Evolutionary conservation across 2,113 vertebrate species (phyloP), one percentile per base, ranked within the genome.

Genomic region (Daphoenositta chrysoptera): DNA sequence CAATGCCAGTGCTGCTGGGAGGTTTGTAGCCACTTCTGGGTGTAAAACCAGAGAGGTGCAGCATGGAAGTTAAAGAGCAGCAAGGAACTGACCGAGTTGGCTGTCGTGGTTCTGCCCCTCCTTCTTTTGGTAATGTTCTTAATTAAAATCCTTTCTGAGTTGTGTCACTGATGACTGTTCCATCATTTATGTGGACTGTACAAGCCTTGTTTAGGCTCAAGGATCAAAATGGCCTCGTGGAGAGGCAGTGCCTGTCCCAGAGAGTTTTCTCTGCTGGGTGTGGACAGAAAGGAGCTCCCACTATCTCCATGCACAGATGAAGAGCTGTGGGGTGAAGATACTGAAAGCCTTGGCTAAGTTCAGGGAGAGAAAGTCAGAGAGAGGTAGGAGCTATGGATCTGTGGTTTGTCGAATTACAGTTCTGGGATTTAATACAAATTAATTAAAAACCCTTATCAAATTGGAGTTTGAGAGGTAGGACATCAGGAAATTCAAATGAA

Each of bases 91-190:
- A 48, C 79, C 9, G 33, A 70, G 37, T 26, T 90, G 54, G 50
- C 68, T 83, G 42, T 70, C 45, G 0, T 63, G 47, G 31, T 40
- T 61, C 68, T 72, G 71, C 81, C 54, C 56, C 68, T 89, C 76
- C 93, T 89, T n/a, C 60, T 66, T 83, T 78, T 45, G 37, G 63
- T 91, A 39, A 82, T 84, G 72, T 83, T 81, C 81, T 93, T 93
- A 87, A 94, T 95, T 94, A 93, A 96, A 91, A 93, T 93, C 93
- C 92, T 93, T 95, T 89, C 54, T 15, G 73, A 78, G 40, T 44
- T 91, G 61, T 91, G 90, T 94, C 87, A 91, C 73, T 58, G 65
- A 24, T 95, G 91, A 82, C 66, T 93, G 35, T 89, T 91, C 33
- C 44, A 10, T 35, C 16, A 31, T 79, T 81, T 51, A 8, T 69